Conservation (phyloP, 2,888 invertebrate genomes). For the Lasius fuliginosus region DNA sequence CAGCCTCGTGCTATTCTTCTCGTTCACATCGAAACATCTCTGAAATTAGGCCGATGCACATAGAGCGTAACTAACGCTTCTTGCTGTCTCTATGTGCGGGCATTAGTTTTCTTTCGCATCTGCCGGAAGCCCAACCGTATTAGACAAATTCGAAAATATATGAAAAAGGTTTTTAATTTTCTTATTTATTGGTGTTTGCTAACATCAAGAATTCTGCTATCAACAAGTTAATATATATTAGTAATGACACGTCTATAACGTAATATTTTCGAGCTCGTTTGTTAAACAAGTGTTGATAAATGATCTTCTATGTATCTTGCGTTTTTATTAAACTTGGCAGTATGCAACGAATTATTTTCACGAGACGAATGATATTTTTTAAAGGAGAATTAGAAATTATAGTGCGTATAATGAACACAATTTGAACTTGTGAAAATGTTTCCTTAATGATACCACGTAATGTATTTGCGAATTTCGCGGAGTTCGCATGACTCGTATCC, state of each 20-base stretch:
- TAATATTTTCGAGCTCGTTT: background rate
- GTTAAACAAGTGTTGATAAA: background rate
- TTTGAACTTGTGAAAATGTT: slow-evolving; percentile 32
- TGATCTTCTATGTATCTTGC: background rate
- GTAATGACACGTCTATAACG: background rate
- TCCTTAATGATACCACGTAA: slow-evolving; percentile 39
- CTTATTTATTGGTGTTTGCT: background rate
- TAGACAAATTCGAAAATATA: slow-evolving; percentile 4
- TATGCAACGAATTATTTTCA: background rate
- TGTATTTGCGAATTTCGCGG: slow-evolving; percentile 33
- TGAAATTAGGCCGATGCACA: slow-evolving; percentile 42
- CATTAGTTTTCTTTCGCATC: slow-evolving; percentile 17
- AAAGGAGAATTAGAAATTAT: background rate
- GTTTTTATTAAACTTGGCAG: background rate
- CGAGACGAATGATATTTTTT: background rate
- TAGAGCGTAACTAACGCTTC: slow-evolving; percentile 44
- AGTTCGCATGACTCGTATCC: slow-evolving; percentile 32
- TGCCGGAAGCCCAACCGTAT: background rate
- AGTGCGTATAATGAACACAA: background rate
- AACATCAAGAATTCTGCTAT: background rate
- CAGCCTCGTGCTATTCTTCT: slow-evolving; percentile 15
- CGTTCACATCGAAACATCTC: slow-evolving; percentile 49
- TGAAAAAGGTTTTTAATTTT: background rate
- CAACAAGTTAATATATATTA: background rate
- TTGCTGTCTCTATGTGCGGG: background rate